A percentile compares a stretch with the other conserved stretches of the same genome.
phyloP scores from a whole-genome alignment of 2,888 invertebrate species.

The Eurytoma californica region DNA sequence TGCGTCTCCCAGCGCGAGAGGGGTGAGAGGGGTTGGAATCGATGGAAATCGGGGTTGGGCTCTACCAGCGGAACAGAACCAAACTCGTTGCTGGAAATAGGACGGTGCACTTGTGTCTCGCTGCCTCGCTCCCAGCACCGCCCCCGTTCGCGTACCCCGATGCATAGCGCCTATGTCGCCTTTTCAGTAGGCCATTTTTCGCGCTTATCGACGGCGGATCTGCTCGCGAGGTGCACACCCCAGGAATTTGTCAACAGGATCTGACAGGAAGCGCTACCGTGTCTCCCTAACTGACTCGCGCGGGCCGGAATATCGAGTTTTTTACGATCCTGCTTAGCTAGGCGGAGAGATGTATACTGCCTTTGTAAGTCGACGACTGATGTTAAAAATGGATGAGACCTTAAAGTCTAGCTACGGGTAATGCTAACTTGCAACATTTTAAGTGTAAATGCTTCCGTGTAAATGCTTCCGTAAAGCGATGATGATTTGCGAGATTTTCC shows the following conservation, averaged over 20 bases:
- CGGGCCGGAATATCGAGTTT: background rate
- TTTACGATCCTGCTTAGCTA: background rate
- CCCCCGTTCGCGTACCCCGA: background rate
- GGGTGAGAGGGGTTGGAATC: conserved; percentile 54
- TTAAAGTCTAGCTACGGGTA: background rate
- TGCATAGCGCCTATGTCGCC: background rate
- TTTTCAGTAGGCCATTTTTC: no score
- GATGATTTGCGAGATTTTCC: no score
- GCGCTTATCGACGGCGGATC: no score
- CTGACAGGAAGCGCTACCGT: background rate
- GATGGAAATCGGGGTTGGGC: conserved; percentile 60
- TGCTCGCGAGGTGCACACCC: no score
- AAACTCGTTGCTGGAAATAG: conserved; percentile 59
- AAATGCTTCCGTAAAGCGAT: no score
- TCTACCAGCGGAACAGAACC: conserved; percentile 53
- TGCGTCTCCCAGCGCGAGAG: conserved; percentile 43
- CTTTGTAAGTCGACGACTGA: background rate
- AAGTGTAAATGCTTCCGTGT: no score
- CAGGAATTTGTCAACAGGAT: background rate
- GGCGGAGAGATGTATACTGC: no score
- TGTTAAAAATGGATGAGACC: background rate
- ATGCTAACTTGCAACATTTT: no score
- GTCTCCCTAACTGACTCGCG: background rate
- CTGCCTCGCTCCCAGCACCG: background rate
- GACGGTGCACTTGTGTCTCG: conserved; percentile 14